A percentile compares a stretch with the other conserved stretches of the same genome.
Evolutionary conservation across 2,797 vertebrate species (phyloP).

Genomic region (Pipistrellus pygmaeus): DNA sequence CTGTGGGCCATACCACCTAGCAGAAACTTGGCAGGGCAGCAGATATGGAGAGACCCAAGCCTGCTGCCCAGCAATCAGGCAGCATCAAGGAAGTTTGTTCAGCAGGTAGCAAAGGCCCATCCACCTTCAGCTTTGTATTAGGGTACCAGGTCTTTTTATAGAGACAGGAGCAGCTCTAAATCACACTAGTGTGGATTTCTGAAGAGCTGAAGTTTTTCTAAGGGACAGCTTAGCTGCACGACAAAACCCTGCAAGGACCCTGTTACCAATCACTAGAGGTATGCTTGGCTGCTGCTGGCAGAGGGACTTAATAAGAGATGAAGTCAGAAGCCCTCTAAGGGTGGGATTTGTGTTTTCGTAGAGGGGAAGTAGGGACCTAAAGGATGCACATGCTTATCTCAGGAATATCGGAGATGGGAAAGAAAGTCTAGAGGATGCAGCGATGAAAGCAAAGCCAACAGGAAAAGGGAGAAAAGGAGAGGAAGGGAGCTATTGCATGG

Average conservation of each 20-base stretch:
- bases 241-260: neutral
- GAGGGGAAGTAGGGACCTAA: constrained; percentile 38
- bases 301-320: constrained; percentile 33
- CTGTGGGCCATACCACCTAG: neutral
- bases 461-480: constrained; percentile 30
- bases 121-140: constrained; percentile 25
- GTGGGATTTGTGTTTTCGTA: constrained; percentile 52
- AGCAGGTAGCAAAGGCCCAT: neutral
- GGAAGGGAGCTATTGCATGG: neutral
- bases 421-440: constrained; percentile 53
- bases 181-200: neutral
- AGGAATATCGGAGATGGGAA: constrained; percentile 57
- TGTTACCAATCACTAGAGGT: neutral
- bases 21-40: neutral
- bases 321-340: neutral
- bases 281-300: neutral
- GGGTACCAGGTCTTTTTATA: neutral
- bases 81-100: neutral
- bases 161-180: neutral
- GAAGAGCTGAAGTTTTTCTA: constrained; percentile 4
- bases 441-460: constrained; percentile 34
- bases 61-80: neutral
- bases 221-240: neutral
- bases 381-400: constrained; percentile 55
- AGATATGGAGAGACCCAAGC: neutral